Conservation (phyloP, 2,797 vertebrate species). For the Pangasius macronema region DNA sequence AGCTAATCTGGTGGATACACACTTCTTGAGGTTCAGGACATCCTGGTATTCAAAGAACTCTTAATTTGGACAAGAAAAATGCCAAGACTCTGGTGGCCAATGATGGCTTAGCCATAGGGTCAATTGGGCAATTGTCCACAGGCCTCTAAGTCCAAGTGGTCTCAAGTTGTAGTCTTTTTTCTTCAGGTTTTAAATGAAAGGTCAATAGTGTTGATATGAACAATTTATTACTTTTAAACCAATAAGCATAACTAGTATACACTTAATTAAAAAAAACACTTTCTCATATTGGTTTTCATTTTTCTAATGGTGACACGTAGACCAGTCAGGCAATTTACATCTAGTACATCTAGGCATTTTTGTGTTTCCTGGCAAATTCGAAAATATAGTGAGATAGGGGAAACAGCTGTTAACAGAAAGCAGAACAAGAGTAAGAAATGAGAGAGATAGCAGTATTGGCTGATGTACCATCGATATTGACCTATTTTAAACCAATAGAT, state of each 20-base stretch:
- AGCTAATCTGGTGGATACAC: too few species aligned
- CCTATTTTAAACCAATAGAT: neutral
- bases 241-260: neutral
- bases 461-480: neutral
- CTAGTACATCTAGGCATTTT: neutral
- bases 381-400: too few species aligned
- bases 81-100: neutral
- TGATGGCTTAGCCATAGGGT: neutral
- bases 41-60: too few species aligned
- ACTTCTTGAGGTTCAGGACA: too few species aligned
- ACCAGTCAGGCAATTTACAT: neutral
- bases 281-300: neutral
- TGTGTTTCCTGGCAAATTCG: neutral
- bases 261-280: neutral
- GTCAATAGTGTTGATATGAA: neutral
- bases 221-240: neutral
- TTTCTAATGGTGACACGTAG: neutral
- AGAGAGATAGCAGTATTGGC: neutral
- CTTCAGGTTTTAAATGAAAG: neutral
- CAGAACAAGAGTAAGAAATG: too few species aligned
- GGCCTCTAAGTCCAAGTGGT: neutral
- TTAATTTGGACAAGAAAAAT: neutral
- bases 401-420: too few species aligned
- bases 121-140: neutral
- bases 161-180: neutral